These are phyloP conservation scores for Amphiprion ocellaris DNA, from an alignment of 2,113 vertebrate species.

Conservation along the genomic window DNA sequence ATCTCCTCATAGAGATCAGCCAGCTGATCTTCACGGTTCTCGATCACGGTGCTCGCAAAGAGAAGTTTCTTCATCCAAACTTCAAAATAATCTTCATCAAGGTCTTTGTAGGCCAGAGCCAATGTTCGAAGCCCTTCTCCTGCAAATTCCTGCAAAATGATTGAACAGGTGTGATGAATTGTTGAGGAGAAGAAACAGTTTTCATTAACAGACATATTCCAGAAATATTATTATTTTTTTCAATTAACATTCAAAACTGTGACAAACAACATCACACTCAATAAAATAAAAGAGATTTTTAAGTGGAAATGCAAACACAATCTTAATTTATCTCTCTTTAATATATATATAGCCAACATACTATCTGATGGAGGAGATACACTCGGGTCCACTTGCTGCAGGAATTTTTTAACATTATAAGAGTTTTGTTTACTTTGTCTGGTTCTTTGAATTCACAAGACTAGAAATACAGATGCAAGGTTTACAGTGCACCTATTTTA, in stretches of 20 bases:
- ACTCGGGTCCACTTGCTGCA: background rate
- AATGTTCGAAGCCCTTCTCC: constrained; percentile 75
- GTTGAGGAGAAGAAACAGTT: too few species aligned
- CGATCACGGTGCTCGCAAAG: constrained; percentile 56
- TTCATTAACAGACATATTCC: too few species aligned
- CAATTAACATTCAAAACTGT: too few species aligned
- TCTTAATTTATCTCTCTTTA: too few species aligned
- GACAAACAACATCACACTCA: too few species aligned
- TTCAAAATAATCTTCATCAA: constrained; percentile 60
- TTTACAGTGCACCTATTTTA: background rate
- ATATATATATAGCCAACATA: too few species aligned
- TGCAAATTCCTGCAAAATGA: constrained; percentile 66
- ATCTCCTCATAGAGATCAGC: constrained; percentile 65
- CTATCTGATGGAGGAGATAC: too few species aligned
- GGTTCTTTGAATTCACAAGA: too few species aligned
- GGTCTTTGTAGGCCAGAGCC: constrained; percentile 72
- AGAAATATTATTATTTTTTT: too few species aligned
- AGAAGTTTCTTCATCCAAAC: constrained; percentile 67
- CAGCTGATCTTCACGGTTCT: constrained; percentile 65
- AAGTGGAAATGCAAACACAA: too few species aligned
- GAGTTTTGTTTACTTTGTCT: too few species aligned
- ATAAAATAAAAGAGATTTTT: too few species aligned
- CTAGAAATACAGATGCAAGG: background rate
- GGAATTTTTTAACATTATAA: background rate
- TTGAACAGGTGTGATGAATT: background rate